Base-by-base conservation (phyloP, 2,888 invertebrate genomes). In the Dasysyrphus albostriatus region DNA sequence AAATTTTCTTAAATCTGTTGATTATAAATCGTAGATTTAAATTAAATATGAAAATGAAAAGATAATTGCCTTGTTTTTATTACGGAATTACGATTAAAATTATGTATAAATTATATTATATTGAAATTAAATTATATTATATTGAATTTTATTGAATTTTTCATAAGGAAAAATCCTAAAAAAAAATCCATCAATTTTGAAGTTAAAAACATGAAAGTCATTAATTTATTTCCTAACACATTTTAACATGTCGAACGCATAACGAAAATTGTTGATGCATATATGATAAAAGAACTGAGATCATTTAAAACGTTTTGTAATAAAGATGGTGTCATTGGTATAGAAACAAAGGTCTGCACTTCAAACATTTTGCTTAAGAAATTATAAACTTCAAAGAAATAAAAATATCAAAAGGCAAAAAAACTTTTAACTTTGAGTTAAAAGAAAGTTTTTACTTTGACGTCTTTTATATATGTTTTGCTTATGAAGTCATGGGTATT, bases 381-480 rank as follows among this genome's bases (percentile, higher is more conserved):
- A 32, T 44, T 32, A 54, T 24, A 42, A 54, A 42, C 39, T 58
- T 14, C 39, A 78, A 78, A 65, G 32, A 32, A 54, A 16, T 32
- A 32, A 34, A 56, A 34, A 56, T 32, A 75, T 24, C 29, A 56
- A 56, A 56, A 16, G 34, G n/a, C n/a, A n/a, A n/a, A 56, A 67
- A 73, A 83, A 77, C 29, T 51, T 73, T 70, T 16, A 42, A 58
- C 79, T 83, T 83, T 83, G 83, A 73, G 76, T 70, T 63, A 72
- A 82, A 77, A 65, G 77, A 49, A 82, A 70, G 65, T 76, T 61
- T 24, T 77, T 77, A 67, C 83, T 83, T 83, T 83, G 77, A 83
- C 77, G 67, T 54, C 29, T 29, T 29, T 54, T 51, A 51, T 49
- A 10, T n/a, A 32, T n/a, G 10, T 56, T 32, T n/a, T 51, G 32